phyloP scores from a whole-genome alignment of 1,140 invertebrate genomes.

The Chymomyza costata region DNA sequence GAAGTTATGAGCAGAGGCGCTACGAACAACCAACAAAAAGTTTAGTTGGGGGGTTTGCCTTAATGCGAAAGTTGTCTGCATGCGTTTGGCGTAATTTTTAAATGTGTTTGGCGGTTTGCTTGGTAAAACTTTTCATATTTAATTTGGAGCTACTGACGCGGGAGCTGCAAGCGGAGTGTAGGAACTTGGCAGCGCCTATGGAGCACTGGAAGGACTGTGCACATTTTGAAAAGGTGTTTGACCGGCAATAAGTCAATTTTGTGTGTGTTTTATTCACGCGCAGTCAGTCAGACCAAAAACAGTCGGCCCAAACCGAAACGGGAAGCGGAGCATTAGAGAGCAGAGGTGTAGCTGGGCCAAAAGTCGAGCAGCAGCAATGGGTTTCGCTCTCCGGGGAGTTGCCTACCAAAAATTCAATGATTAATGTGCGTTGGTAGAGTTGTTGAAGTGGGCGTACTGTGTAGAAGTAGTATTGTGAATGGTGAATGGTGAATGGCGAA shows the following conservation, averaged over 20 bases:
- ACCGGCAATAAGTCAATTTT: conserved; percentile 73
- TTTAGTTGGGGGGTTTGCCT: too few species aligned
- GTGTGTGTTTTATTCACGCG: conserved; percentile 65
- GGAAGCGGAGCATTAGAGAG: too few species aligned
- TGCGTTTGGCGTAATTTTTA: conserved; percentile 55
- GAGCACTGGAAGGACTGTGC: conserved; percentile 17
- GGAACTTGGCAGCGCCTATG: too few species aligned
- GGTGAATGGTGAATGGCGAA: too few species aligned
- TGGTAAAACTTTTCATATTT: conserved; percentile 65
- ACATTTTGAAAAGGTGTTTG: conserved; percentile 63
- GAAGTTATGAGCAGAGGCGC: not conserved
- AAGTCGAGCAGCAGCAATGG: conserved; percentile 23
- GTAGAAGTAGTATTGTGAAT: too few species aligned
- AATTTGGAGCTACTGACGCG: conserved; percentile 38
- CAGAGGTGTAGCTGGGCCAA: too few species aligned
- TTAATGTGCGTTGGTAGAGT: conserved; percentile 60
- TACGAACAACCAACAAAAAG: too few species aligned
- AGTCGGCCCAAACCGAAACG: too few species aligned
- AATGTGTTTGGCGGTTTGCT: conserved; percentile 43
- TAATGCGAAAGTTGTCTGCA: conserved; percentile 54
- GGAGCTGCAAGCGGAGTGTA: not conserved
- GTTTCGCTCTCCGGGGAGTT: conserved; percentile 49
- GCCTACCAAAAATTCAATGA: conserved; percentile 71
- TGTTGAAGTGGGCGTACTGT: conserved; percentile 50
- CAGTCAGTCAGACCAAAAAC: too few species aligned